Evolutionary conservation across 1,140 invertebrate genomes (phyloP).

Genomic region (Zaprionus camerounensis): DNA sequence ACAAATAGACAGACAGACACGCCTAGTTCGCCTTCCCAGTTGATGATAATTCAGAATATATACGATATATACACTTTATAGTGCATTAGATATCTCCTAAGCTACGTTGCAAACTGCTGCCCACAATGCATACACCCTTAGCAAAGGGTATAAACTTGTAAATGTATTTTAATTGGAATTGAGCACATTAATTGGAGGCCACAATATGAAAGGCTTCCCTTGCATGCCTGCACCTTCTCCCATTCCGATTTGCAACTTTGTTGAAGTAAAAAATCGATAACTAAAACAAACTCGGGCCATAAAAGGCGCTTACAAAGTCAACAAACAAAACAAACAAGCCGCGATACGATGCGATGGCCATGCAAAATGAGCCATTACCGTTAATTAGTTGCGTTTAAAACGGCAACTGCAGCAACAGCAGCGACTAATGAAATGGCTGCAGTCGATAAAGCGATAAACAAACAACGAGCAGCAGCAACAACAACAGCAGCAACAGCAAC

Average conservation of each 20-base stretch:
- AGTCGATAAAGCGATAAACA: conserved; percentile 69
- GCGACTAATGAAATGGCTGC: conserved; percentile 65
- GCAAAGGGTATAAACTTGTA: no score
- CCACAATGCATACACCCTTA: no score
- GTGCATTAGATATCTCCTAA: rapidly evolving
- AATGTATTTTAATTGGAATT: background rate
- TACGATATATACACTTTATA: no score
- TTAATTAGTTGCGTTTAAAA: conserved; percentile 80
- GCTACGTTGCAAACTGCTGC: no score
- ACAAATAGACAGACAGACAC: rapidly evolving
- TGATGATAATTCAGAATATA: no score
- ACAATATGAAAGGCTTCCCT: no score
- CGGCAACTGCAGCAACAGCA: conserved; percentile 33
- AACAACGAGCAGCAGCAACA: conserved; percentile 31
- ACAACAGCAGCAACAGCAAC: conserved; percentile 28
- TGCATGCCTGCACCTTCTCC: background rate
- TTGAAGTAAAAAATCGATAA: conserved; percentile 59
- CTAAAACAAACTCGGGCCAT: conserved; percentile 43
- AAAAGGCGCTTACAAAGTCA: conserved; percentile 76
- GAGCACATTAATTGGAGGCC: background rate
- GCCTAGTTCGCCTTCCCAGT: no score
- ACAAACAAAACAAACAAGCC: conserved; percentile 54
- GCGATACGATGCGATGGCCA: conserved; percentile 66
- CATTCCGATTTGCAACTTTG: background rate
- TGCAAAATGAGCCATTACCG: conserved; percentile 80